Evolutionary conservation across 2,113 vertebrate species (phyloP).

Genomic region (Pluvialis apricaria): DNA sequence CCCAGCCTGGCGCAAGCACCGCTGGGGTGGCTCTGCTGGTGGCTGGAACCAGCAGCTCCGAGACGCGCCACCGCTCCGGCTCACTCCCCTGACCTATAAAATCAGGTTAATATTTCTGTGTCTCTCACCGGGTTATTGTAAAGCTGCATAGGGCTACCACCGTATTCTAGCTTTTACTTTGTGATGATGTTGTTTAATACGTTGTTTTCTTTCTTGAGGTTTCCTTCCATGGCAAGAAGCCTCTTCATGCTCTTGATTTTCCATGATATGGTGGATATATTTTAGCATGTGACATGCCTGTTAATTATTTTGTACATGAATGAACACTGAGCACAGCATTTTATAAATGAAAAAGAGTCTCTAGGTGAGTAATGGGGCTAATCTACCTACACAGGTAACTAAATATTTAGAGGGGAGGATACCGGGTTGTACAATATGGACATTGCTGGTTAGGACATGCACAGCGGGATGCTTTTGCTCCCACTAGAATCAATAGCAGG

Average conservation of each 20-base stretch:
- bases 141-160: not conserved
- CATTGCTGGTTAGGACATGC: not conserved
- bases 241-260: not conserved
- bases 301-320: not conserved
- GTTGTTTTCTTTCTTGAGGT: not conserved
- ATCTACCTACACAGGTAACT: not conserved
- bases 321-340: not conserved
- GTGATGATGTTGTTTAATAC: not conserved
- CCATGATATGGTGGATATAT: not conserved
- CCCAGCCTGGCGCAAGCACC: not conserved
- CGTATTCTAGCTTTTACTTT: not conserved
- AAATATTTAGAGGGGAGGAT: not conserved
- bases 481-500: not conserved
- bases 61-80: fast-evolving
- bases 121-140: not conserved
- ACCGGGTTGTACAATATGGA: not conserved
- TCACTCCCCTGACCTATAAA: not conserved
- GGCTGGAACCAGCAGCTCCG: not conserved
- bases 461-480: not conserved
- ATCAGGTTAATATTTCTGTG: not conserved
- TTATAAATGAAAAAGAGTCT: not conserved
- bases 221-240: not conserved
- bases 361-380: not conserved
- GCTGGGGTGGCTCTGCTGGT: not conserved
- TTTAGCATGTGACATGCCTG: not conserved